A percentile compares a stretch with the other conserved stretches of the same genome.
These are phyloP conservation scores for Malurus elegans DNA, from an alignment of 2,113 vertebrate genomes.

Conservation along the genomic window DNA sequence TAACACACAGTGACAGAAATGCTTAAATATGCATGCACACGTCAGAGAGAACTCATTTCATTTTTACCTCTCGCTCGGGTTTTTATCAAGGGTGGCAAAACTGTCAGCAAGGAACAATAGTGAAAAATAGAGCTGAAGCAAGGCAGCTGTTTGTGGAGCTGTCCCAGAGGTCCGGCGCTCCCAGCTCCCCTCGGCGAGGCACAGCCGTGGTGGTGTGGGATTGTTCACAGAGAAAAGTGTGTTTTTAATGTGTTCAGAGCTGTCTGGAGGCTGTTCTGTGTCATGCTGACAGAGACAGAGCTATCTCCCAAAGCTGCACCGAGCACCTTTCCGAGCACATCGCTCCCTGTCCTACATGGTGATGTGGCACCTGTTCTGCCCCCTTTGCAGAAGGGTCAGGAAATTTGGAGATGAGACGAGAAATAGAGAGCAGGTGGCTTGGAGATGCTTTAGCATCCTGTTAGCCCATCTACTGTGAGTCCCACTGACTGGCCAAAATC, in stretches of 20 bases:
- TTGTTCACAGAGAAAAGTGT: background rate
- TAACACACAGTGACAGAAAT: constrained; percentile 42
- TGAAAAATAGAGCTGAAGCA: background rate
- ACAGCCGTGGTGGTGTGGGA: accelerated
- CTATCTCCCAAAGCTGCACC: background rate
- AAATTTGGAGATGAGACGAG: background rate
- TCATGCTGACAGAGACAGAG: constrained; percentile 12
- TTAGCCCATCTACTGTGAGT: background rate
- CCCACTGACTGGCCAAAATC: background rate
- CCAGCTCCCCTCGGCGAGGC: background rate
- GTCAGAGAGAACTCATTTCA: constrained; percentile 27
- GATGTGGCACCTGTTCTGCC: background rate
- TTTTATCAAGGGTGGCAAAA: constrained; percentile 54
- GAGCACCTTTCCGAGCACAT: background rate
- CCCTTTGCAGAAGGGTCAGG: background rate
- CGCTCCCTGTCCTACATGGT: background rate
- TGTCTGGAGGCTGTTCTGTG: background rate
- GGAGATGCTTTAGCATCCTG: background rate
- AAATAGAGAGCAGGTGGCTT: background rate
- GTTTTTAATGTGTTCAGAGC: background rate
- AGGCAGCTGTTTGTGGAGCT: background rate
- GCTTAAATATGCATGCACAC: constrained; percentile 65
- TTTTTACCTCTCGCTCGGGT: background rate
- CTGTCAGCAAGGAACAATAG: constrained; percentile 13
- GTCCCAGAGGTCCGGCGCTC: background rate